A percentile compares a stretch with the other conserved stretches of the same genome.
phyloP scores from a whole-genome alignment of 2,113 vertebrate genomes.

The Prionailurus bengalensis region DNA sequence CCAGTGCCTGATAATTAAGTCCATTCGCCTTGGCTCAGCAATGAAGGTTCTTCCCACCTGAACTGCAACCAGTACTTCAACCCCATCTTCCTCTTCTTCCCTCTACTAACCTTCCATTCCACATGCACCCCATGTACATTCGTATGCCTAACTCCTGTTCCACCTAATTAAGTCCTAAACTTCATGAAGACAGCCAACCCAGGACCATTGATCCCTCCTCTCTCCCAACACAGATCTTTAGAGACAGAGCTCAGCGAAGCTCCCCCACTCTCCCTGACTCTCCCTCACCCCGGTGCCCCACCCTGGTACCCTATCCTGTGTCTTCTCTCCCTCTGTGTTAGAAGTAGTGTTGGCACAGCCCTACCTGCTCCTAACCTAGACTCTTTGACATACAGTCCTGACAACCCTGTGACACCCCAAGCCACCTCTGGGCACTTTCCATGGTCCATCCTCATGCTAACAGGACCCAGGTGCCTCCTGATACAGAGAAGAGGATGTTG shows the following conservation, averaged over 20 bases:
- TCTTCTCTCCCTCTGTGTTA: not conserved
- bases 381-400: not conserved
- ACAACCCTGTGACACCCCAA: no score
- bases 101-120: not conserved
- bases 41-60: not conserved
- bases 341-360: not conserved
- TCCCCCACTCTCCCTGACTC: rapidly evolving
- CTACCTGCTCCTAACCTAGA: not conserved
- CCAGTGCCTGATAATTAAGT: not conserved
- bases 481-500: not conserved
- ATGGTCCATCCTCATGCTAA: not conserved
- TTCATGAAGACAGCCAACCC: not conserved
- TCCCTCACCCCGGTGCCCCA: rapidly evolving
- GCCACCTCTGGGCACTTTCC: not conserved
- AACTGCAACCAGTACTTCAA: not conserved
- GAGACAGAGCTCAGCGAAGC: not conserved
- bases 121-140: not conserved
- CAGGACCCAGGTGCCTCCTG: not conserved
- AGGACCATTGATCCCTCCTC: not conserved
- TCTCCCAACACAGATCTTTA: not conserved
- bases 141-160: not conserved
- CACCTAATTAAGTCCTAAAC: not conserved
- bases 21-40: not conserved
- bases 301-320: not conserved
- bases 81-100: not conserved